A percentile compares a stretch with the other conserved stretches of the same genome.
phyloP scores from a whole-genome alignment of 2,888 invertebrate genomes.

The Volucella zonaria region DNA sequence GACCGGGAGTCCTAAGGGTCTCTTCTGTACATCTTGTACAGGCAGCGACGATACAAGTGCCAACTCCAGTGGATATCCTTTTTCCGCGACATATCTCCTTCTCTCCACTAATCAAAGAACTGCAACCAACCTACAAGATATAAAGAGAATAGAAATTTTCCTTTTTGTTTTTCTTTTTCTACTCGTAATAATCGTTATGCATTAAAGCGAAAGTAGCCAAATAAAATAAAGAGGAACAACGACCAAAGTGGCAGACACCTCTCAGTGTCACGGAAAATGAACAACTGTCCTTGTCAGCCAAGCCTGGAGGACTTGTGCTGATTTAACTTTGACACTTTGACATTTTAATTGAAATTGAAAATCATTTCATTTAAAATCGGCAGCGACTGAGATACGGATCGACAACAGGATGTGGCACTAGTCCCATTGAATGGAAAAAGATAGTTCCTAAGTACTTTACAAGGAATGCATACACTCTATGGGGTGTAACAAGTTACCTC shows the following conservation, averaged over 20 bases:
- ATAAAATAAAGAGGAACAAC: slow-evolving; percentile 32
- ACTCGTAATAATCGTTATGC: slow-evolving; percentile 15
- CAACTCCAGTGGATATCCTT: slow-evolving; percentile 41
- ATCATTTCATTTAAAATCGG: slow-evolving; percentile 49
- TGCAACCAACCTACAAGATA: background rate
- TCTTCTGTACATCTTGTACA: slow-evolving; percentile 24
- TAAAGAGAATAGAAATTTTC: background rate
- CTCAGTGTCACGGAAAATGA: slow-evolving; percentile 48
- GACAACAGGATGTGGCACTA: background rate
- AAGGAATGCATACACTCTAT: background rate
- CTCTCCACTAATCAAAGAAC: slow-evolving; percentile 20
- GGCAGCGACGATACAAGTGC: slow-evolving; percentile 42
- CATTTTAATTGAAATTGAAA: slow-evolving; percentile 68
- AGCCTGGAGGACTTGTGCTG: background rate
- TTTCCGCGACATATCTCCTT: slow-evolving; percentile 2
- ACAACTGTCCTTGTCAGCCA: slow-evolving; percentile 39
- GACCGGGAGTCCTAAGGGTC: slow-evolving; percentile 19
- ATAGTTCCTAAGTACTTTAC: slow-evolving; percentile 26
- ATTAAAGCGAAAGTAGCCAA: slow-evolving; percentile 15
- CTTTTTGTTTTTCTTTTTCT: background rate
- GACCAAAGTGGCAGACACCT: slow-evolving; percentile 34
- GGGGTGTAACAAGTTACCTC: background rate
- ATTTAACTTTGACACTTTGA: slow-evolving; percentile 62
- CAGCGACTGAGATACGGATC: background rate
- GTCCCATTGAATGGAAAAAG: background rate